phyloP scores from a whole-genome alignment of 1,140 invertebrate genomes.

The Colletes gigas region DNA sequence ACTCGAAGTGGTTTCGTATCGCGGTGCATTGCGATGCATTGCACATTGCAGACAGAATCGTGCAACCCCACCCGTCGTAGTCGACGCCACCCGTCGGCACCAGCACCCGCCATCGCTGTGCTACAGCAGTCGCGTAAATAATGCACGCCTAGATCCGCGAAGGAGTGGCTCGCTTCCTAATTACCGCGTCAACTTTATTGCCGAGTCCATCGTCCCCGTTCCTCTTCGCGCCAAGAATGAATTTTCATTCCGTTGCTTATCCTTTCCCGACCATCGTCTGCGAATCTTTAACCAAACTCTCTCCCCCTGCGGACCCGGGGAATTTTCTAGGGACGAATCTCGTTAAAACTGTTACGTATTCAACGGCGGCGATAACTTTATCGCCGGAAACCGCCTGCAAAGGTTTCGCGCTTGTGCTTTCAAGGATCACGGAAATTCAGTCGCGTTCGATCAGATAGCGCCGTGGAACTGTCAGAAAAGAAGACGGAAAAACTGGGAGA shows the following conservation, averaged over 20 bases:
- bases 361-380: conserved; percentile 12
- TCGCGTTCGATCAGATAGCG: conserved; percentile 8
- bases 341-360: no score
- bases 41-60: conserved; percentile 28
- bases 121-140: conserved; percentile 50
- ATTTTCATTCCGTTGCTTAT: not conserved
- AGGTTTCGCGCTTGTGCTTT: no score
- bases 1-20: conserved; percentile 54
- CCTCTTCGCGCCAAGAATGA: conserved; percentile 12
- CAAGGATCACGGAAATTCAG: not conserved
- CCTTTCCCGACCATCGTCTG: not conserved
- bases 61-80: not conserved
- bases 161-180: conserved; percentile 52
- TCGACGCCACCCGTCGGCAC: not conserved
- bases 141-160: conserved; percentile 41
- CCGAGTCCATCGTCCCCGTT: conserved; percentile 30
- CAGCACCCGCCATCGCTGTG: not conserved
- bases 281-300: not conserved
- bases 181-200: conserved; percentile 62
- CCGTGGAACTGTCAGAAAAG: no score
- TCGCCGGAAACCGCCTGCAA: not conserved
- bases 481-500: no score
- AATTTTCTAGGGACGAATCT: not conserved
- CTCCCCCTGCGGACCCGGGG: no score
- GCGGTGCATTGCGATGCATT: conserved; percentile 52